Evolutionary conservation across 2,113 vertebrate species (phyloP).

Genomic region (Tragelaphus imberbis): DNA sequence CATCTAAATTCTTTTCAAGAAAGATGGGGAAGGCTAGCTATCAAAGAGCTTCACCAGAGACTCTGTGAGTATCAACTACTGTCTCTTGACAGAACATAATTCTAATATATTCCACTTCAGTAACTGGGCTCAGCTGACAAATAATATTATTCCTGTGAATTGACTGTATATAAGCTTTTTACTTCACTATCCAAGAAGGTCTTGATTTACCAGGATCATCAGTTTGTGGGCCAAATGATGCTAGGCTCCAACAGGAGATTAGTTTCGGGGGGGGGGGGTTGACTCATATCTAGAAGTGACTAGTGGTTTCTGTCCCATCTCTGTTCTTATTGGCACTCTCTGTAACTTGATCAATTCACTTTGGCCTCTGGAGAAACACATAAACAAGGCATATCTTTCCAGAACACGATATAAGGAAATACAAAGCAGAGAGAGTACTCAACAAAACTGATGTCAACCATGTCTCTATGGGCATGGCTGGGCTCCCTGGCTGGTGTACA

Average conservation of each 20-base stretch:
- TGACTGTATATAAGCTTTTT: not conserved
- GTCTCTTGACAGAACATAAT: not conserved
- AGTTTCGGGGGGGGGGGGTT: not conserved
- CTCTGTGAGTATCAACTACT: not conserved
- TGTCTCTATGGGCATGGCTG: accelerated
- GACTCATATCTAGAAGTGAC: not conserved
- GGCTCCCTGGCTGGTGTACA: not conserved
- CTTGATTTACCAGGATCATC: not conserved
- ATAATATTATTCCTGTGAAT: not conserved
- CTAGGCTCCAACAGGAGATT: not conserved
- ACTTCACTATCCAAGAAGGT: not conserved
- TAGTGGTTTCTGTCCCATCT: not conserved
- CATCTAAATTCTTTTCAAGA: not conserved
- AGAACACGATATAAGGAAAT: not conserved
- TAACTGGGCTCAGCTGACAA: not conserved
- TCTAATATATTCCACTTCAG: not conserved
- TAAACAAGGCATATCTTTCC: not conserved
- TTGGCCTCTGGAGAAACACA: not conserved
- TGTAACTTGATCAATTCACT: not conserved
- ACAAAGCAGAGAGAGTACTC: not conserved
- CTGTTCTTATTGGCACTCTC: not conserved
- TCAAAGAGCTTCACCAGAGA: not conserved
- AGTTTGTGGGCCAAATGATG: not conserved
- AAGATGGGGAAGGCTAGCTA: not conserved
- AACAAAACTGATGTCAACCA: not conserved